Percentiles rank a stretch among this genome's conserved stretches.
Evolutionary conservation across 2,797 vertebrate genomes (phyloP).

Genomic region (Mormyrus hasselquistii): DNA sequence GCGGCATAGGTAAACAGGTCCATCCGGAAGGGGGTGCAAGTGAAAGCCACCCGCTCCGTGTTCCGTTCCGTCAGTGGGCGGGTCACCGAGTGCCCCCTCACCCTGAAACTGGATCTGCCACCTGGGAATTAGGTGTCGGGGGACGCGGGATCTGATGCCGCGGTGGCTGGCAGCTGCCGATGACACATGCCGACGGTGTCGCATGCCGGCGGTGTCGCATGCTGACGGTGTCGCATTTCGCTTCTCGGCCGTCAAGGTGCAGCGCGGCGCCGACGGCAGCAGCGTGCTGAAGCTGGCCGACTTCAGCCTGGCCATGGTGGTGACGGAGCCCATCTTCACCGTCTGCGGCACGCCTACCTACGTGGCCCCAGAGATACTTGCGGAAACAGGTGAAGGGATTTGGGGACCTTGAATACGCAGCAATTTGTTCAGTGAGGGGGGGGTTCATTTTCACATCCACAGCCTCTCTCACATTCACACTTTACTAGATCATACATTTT

Average conservation of each 20-base stretch:
- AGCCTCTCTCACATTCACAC: neutral
- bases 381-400: constrained; percentile 75
- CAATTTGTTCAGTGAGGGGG: neutral
- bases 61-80: neutral
- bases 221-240: neutral
- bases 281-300: constrained; percentile 86
- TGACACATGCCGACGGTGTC: neutral
- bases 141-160: neutral
- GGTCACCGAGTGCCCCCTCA: neutral
- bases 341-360: constrained; percentile 97
- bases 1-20: neutral
- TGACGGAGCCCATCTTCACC: constrained; percentile 89
- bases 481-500: neutral
- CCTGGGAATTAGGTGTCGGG: neutral
- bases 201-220: neutral
- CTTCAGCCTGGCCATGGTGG: constrained; percentile 89
- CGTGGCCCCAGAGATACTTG: constrained; percentile 93
- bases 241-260: constrained; percentile 62
- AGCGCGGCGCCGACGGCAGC: constrained; percentile 68
- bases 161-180: neutral
- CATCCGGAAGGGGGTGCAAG: neutral
- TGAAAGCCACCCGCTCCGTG: neutral
- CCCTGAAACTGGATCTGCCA: neutral
- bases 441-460: neutral
- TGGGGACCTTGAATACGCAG: neutral